Evolutionary conservation across 2,797 vertebrate genomes (phyloP).

Genomic region (Myotis findleyi): DNA sequence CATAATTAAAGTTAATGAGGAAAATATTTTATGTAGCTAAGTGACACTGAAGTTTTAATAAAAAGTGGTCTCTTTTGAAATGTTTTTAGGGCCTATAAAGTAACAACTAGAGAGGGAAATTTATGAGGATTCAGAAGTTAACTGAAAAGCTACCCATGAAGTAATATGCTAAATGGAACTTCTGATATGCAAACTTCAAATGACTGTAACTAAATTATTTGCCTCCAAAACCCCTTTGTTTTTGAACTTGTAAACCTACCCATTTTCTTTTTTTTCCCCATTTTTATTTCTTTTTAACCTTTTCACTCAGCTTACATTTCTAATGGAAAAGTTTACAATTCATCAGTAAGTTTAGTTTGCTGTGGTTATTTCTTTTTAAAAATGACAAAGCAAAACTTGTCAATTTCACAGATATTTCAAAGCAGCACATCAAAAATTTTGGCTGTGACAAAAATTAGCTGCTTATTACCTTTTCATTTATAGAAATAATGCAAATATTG

Average conservation of each 20-base stretch:
- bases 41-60: background rate
- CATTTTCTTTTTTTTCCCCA: constrained; percentile 80
- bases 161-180: background rate
- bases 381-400: constrained; percentile 61
- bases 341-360: constrained; percentile 96
- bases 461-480: constrained; percentile 42
- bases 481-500: constrained; percentile 36
- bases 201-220: background rate
- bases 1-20: background rate
- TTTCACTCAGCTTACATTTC: constrained; percentile 95
- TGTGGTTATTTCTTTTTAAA: constrained; percentile 81
- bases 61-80: constrained; percentile 26
- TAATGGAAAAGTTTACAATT: constrained; percentile 90
- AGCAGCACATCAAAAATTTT: constrained; percentile 57
- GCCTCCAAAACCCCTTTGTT: background rate
- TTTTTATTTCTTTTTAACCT: constrained; percentile 87
- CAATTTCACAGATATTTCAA: constrained; percentile 78
- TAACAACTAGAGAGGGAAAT: constrained; percentile 3
- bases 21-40: constrained; percentile 22
- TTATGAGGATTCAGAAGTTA: constrained; percentile 22
- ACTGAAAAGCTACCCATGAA: background rate
- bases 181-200: background rate
- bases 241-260: constrained; percentile 66
- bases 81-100: background rate
- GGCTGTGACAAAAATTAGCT: constrained; percentile 53